Conservation (phyloP, 1,140 invertebrate genomes). For the Anastrepha ludens region DNA sequence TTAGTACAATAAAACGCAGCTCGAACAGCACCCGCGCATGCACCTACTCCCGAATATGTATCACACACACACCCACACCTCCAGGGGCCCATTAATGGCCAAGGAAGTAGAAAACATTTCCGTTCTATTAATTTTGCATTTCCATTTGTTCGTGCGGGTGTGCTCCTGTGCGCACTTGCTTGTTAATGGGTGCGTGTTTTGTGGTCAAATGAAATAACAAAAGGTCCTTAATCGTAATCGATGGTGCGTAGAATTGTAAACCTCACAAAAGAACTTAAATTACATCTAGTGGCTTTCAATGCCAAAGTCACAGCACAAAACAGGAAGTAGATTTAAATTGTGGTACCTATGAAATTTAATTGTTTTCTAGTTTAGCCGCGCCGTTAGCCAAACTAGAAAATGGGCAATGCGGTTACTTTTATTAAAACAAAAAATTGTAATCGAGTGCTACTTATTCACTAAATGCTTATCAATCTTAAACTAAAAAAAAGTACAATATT, state of each 20-base stretch:
- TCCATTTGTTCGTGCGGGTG: neutral
- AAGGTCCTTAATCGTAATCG: slow-evolving; percentile 17
- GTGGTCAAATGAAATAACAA: slow-evolving; percentile 34
- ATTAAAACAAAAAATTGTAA: too few species aligned
- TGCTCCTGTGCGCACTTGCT: neutral
- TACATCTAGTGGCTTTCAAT: neutral
- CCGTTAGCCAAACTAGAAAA: too few species aligned
- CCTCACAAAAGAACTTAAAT: neutral
- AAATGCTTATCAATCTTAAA: too few species aligned
- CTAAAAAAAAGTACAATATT: too few species aligned
- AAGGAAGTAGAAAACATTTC: slow-evolving; percentile 53
- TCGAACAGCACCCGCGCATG: neutral
- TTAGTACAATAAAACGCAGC: slow-evolving; percentile 36
- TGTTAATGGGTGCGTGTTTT: slow-evolving; percentile 7
- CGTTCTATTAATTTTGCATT: slow-evolving; percentile 48
- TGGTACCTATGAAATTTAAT: too few species aligned
- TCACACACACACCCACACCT: neutral
- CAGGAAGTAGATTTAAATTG: neutral
- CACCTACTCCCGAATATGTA: neutral
- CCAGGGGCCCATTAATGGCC: neutral
- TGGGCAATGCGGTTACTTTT: too few species aligned
- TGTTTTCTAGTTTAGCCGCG: too few species aligned
- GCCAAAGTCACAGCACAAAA: neutral
- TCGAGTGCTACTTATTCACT: too few species aligned
- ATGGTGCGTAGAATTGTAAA: neutral